Conservation (phyloP, 1,140 invertebrate species). For the Nymphalis io region DNA sequence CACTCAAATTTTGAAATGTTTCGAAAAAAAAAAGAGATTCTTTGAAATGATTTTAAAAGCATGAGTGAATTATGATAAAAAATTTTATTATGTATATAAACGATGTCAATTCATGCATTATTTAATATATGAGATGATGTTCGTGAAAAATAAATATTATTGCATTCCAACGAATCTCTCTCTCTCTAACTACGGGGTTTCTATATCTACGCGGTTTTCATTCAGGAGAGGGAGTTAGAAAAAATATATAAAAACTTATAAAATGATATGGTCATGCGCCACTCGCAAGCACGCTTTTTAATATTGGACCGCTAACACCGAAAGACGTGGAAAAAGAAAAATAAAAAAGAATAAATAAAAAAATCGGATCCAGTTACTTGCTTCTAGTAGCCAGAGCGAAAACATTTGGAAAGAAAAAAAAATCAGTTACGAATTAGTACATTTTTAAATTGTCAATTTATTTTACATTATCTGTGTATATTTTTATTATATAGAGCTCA, state of each 20-base stretch:
- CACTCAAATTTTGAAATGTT: conserved; percentile 61
- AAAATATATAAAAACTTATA: conserved; percentile 47
- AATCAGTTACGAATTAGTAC: conserved; percentile 60
- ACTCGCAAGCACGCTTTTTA: conserved; percentile 63
- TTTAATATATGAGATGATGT: conserved; percentile 8
- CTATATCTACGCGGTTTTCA: conserved; percentile 68
- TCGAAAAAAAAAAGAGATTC: conserved; percentile 63
- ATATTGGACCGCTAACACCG: conserved; percentile 62
- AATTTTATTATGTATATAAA: conserved; percentile 3
- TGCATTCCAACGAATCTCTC: conserved; percentile 75
- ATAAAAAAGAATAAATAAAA: conserved; percentile 42
- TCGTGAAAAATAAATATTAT: conserved; percentile 18
- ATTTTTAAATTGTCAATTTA: conserved; percentile 37
- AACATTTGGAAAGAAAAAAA: conserved; percentile 66
- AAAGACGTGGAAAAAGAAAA: conserved; percentile 29
- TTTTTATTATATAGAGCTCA: not conserved
- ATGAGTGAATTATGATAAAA: conserved; percentile 4
- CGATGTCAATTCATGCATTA: conserved; percentile 36
- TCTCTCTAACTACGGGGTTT: conserved; percentile 67
- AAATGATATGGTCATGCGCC: conserved; percentile 60
- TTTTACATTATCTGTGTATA: conserved; percentile 6
- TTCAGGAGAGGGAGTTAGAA: conserved; percentile 61
- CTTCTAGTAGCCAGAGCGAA: conserved; percentile 80
- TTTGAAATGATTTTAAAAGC: conserved; percentile 58
- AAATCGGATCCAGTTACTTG: conserved; percentile 71